These are phyloP conservation scores for Echinops telfairi DNA, from an alignment of 2,113 vertebrate species.

Conservation along the genomic window DNA sequence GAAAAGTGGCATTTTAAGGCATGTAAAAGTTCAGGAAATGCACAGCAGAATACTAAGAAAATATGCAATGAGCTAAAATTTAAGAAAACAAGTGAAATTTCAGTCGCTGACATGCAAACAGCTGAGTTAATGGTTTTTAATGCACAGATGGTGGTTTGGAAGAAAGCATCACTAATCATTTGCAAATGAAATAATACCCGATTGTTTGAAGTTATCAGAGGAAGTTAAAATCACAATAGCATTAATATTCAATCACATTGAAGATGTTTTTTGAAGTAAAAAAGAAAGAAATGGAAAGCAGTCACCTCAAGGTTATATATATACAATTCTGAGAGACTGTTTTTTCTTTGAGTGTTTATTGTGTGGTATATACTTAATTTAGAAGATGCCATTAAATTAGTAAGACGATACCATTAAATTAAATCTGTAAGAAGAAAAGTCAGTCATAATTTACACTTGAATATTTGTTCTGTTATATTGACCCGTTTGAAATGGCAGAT, in stretches of 20 bases:
- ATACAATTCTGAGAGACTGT: background rate
- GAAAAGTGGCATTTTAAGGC: background rate
- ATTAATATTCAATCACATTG: background rate
- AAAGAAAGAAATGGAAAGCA: background rate
- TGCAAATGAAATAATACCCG: background rate
- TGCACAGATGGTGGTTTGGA: background rate
- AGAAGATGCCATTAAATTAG: background rate
- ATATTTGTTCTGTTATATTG: background rate
- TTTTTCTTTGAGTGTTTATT: background rate
- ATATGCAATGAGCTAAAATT: background rate
- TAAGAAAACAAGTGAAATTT: constrained; percentile 8
- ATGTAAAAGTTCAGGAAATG: background rate
- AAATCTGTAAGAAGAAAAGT: background rate
- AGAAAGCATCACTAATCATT: background rate
- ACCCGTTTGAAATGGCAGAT: background rate
- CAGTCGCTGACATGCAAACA: background rate
- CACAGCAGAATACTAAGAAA: background rate
- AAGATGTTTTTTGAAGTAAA: background rate
- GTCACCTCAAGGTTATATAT: background rate
- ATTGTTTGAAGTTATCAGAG: background rate
- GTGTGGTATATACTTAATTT: background rate
- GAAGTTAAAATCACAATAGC: background rate
- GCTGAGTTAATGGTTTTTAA: background rate
- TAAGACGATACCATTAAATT: too few relatives aligned
- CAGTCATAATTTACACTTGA: background rate